Evolutionary conservation across 2,888 invertebrate species (phyloP).

Genomic region (Holacanthella duospinosa): DNA sequence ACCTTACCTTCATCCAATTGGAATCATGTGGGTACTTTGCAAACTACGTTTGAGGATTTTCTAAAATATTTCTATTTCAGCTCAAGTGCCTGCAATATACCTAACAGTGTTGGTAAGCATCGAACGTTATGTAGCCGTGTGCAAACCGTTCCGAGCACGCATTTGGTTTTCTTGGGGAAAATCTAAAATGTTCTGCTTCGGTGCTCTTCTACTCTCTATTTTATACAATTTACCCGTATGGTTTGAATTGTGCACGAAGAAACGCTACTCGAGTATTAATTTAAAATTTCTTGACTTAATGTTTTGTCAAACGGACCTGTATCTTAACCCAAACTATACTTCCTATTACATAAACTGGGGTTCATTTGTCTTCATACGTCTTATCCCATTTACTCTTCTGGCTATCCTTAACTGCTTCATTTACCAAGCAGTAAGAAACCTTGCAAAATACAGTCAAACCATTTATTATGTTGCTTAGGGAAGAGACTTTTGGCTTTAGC

Average conservation of each 20-base stretch:
- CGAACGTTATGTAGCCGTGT: background rate
- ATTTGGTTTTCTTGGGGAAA: background rate
- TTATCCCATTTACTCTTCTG: background rate
- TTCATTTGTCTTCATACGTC: background rate
- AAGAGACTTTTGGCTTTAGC: no score
- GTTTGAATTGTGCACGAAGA: background rate
- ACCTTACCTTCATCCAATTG: background rate
- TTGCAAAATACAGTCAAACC: no score
- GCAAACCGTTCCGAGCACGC: background rate
- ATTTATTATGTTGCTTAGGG: no score
- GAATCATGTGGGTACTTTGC: no score
- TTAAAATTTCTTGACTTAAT: no score
- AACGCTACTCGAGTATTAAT: no score
- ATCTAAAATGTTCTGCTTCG: background rate
- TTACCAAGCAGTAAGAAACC: background rate
- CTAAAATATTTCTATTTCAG: conserved; percentile 1
- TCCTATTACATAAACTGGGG: background rate
- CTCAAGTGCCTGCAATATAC: background rate
- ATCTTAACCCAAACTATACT: no score
- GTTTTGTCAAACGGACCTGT: no score
- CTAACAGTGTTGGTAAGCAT: background rate
- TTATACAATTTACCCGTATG: background rate
- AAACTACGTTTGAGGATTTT: no score
- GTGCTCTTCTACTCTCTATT: background rate
- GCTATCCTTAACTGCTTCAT: background rate